phyloP scores from a whole-genome alignment of 2,113 vertebrate genomes.

The Coptodon bakossiorum region DNA sequence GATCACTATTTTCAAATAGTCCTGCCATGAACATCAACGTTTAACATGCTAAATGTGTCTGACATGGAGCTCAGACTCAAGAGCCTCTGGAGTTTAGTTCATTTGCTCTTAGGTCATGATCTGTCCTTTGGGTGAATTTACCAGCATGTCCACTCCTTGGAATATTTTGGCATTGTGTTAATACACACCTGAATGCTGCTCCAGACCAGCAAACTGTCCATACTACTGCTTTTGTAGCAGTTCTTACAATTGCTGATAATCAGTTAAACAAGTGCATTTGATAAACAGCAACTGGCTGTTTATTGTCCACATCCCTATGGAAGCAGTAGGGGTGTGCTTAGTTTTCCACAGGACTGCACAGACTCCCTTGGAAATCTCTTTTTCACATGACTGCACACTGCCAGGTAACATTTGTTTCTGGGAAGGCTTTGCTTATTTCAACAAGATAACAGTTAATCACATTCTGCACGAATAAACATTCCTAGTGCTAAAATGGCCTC shows the following conservation, averaged over 20 bases:
- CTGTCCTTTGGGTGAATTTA: neutral
- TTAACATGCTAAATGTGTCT: neutral
- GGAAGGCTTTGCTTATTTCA: neutral
- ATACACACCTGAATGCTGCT: neutral
- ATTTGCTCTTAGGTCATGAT: neutral
- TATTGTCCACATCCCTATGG: neutral
- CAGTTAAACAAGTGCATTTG: neutral
- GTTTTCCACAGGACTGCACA: neutral
- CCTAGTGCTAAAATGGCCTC: neutral
- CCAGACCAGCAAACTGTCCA: neutral
- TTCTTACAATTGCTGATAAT: neutral
- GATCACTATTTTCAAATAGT: neutral
- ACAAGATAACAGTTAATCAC: neutral
- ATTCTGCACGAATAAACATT: neutral
- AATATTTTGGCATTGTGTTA: neutral
- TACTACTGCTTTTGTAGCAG: neutral
- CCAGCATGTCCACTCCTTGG: neutral
- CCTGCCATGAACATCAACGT: rapidly evolving
- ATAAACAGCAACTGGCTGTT: neutral
- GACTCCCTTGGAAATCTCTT: neutral
- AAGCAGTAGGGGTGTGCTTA: neutral
- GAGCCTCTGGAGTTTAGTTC: neutral
- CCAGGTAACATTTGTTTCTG: neutral
- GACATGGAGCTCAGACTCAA: neutral
- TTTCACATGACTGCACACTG: neutral